Conservation (phyloP, 2,113 vertebrate genomes). For the Indicator maculatus region DNA sequence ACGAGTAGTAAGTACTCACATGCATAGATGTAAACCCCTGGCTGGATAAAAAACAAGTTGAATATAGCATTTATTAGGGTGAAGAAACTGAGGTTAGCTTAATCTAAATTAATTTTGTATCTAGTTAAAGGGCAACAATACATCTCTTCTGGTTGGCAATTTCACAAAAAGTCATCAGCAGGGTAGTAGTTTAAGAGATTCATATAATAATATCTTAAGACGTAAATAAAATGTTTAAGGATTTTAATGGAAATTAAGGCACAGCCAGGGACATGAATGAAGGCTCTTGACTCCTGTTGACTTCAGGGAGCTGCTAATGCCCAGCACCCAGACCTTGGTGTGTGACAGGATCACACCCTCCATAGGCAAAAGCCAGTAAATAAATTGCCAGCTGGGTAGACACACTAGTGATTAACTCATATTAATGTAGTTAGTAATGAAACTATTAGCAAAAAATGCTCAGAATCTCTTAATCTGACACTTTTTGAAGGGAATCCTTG, state of each 20-base stretch:
- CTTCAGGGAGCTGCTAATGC: background rate
- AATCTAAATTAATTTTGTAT: background rate
- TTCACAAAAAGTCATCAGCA: background rate
- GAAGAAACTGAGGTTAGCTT: background rate
- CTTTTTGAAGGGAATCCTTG: background rate
- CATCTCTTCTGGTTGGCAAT: background rate
- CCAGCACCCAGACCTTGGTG: background rate
- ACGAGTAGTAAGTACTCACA: background rate
- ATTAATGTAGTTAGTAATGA: background rate
- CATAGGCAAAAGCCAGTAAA: constrained; percentile 20
- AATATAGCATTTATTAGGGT: background rate
- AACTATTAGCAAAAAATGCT: constrained; percentile 16
- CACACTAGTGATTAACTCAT: background rate
- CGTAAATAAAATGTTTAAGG: background rate
- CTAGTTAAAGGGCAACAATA: background rate
- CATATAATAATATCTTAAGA: background rate
- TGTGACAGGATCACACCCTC: background rate
- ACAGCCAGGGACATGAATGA: background rate
- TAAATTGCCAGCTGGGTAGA: constrained; percentile 4
- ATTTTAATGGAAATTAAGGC: constrained; percentile 14
- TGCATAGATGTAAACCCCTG: background rate
- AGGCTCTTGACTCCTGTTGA: background rate
- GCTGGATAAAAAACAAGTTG: background rate
- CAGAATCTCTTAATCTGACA: background rate
- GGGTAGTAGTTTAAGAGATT: background rate